Evolutionary conservation across 1,140 invertebrate genomes (phyloP).

Genomic region (Hyles vespertilio): DNA sequence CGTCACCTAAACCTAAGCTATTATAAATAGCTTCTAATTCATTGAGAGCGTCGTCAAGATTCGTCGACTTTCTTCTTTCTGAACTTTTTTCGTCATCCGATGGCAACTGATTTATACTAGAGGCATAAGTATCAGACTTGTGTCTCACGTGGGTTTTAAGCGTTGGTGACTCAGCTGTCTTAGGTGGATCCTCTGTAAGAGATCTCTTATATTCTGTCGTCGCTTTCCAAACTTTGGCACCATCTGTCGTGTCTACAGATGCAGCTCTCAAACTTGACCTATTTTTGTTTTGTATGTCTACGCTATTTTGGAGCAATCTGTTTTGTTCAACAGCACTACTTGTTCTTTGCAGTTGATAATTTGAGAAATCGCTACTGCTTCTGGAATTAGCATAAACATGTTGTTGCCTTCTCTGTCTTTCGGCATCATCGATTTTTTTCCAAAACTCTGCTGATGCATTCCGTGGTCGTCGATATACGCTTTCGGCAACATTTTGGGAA

Average conservation of each 20-base stretch:
- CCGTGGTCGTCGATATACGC: constrained; percentile 49
- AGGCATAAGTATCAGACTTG: constrained; percentile 64
- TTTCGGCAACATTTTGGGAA: constrained; percentile 44
- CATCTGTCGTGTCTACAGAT: constrained; percentile 54
- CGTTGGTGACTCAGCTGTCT: constrained; percentile 42
- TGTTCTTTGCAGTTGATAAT: constrained; percentile 24
- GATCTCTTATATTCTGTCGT: constrained; percentile 66
- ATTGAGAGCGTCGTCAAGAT: constrained; percentile 89
- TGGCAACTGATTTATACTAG: constrained; percentile 44
- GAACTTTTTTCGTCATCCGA: constrained; percentile 69
- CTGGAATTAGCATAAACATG: constrained; percentile 50
- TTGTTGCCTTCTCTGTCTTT: constrained; percentile 61
- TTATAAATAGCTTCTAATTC: constrained; percentile 94
- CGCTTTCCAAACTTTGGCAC: constrained; percentile 64
- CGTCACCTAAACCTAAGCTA: constrained; percentile 86
- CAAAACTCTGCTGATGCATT: constrained; percentile 79
- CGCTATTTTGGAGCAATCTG: constrained; percentile 34
- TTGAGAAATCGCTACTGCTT: constrained; percentile 62
- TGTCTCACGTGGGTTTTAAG: constrained; percentile 61
- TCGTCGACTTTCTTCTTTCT: constrained; percentile 80
- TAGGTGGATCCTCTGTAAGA: constrained; percentile 51
- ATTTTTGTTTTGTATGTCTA: constrained; percentile 51
- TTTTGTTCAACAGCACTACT: constrained; percentile 28
- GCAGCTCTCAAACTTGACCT: constrained; percentile 28
- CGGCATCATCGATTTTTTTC: constrained; percentile 78